Conservation (phyloP, 1,140 invertebrate genomes). For the Mycetomoellerius zeteki region DNA sequence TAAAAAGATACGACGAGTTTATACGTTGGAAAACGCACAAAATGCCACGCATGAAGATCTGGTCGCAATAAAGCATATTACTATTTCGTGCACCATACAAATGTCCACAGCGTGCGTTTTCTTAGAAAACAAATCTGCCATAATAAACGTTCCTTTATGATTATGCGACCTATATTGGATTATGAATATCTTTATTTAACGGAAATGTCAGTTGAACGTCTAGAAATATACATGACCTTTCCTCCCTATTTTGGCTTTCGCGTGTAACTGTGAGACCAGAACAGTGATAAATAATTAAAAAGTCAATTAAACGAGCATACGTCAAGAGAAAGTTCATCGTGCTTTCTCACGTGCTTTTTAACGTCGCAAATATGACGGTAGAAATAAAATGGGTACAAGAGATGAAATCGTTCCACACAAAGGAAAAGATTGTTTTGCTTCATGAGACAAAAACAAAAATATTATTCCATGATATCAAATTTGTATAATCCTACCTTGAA, state of each 20-base stretch:
- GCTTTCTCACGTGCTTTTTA: conserved; percentile 49
- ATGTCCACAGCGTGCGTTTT: neutral
- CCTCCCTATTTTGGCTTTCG: conserved; percentile 17
- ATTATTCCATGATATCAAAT: conserved; percentile 33
- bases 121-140: conserved; percentile 10
- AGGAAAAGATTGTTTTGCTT: neutral
- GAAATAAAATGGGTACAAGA: neutral
- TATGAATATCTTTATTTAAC: neutral
- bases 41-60: conserved; percentile 38
- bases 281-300: conserved; percentile 27
- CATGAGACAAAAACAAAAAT: conserved; percentile 2
- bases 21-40: neutral
- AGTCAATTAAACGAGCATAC: conserved; percentile 29
- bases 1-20: neutral
- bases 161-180: conserved; percentile 3
- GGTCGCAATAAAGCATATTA: conserved; percentile 41
- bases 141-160: neutral
- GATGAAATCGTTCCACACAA: conserved; percentile 32
- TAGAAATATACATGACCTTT: conserved; percentile 16
- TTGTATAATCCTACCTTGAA: conserved; percentile 90
- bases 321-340: conserved; percentile 54
- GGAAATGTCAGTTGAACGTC: neutral
- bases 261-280: conserved; percentile 16
- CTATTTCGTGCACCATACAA: neutral
- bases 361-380: neutral